Percentiles rank a stretch among this genome's conserved stretches.
These are phyloP conservation scores for Pitta sordida DNA, from an alignment of 2,113 vertebrate species.

Conservation along the genomic window DNA sequence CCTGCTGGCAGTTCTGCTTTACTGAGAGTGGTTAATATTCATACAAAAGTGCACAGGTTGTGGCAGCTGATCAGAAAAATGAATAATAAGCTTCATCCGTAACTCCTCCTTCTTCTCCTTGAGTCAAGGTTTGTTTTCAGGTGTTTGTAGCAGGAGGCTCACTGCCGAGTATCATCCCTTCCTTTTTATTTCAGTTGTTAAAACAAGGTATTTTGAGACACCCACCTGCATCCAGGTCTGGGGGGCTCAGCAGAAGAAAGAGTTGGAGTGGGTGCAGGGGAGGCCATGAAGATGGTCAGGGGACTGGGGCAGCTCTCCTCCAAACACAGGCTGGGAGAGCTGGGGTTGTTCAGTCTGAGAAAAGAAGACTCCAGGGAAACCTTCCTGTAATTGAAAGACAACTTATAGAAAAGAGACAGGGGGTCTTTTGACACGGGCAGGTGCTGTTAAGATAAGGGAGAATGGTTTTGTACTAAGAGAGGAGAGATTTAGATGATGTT, in stretches of 20 bases:
- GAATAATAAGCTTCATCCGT: neutral
- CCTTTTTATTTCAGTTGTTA: neutral
- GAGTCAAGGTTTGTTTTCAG: neutral
- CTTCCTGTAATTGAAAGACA: neutral
- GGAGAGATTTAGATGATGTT: neutral
- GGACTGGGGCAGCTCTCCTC: neutral
- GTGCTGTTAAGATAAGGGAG: too few relatives aligned
- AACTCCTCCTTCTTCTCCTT: neutral
- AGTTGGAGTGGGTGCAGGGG: neutral
- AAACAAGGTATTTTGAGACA: neutral
- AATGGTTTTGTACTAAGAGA: neutral
- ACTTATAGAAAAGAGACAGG: neutral
- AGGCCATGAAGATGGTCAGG: neutral
- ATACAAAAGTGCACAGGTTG: neutral
- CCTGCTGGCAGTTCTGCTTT: neutral
- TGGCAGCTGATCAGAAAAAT: conserved; percentile 1
- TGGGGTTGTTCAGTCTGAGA: neutral
- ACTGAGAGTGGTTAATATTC: neutral
- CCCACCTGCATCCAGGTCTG: neutral
- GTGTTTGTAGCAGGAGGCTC: neutral
- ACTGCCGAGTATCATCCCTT: neutral
- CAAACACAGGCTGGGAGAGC: neutral
- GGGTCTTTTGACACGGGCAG: neutral
- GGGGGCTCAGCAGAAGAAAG: neutral
- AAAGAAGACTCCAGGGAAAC: neutral